These are phyloP conservation scores for Perodicticus potto DNA, from an alignment of 2,797 vertebrate genomes.

Conservation along the genomic window DNA sequence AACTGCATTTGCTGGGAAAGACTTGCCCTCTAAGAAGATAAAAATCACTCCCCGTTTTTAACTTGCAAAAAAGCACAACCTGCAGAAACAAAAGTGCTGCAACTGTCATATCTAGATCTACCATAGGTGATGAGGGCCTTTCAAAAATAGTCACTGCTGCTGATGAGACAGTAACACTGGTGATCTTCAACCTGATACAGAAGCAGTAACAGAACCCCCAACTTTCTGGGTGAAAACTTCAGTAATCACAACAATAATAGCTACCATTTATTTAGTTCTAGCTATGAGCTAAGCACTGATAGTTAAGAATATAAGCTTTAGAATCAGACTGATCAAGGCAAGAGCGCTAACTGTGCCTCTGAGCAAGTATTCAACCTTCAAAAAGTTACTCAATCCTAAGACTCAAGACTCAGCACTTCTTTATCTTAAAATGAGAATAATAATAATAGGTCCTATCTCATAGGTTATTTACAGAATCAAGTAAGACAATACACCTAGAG, in stretches of 20 bases:
- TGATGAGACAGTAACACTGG: not conserved
- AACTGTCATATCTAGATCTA: not conserved
- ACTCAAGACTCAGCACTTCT: not conserved
- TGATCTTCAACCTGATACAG: constrained; percentile 4
- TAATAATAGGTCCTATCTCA: not conserved
- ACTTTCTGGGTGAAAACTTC: not conserved
- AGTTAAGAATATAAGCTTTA: not conserved
- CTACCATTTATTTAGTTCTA: not conserved
- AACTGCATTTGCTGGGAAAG: constrained; percentile 7
- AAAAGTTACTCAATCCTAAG: not conserved
- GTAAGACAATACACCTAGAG: not conserved
- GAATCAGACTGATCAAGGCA: not conserved
- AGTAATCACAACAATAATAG: not conserved
- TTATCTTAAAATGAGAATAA: not conserved
- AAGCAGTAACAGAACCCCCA: not conserved
- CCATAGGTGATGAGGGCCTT: not conserved
- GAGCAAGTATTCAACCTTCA: not conserved
- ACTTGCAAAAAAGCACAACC: constrained; percentile 5
- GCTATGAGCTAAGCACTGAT: not conserved
- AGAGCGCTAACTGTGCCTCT: not conserved
- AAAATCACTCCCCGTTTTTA: not conserved
- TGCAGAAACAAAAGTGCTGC: not conserved
- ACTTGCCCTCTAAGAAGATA: not conserved
- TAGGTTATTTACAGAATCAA: constrained; percentile 18
- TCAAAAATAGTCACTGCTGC: not conserved